Conservation (phyloP, 2,113 vertebrate genomes). For the Pagrus major region DNA sequence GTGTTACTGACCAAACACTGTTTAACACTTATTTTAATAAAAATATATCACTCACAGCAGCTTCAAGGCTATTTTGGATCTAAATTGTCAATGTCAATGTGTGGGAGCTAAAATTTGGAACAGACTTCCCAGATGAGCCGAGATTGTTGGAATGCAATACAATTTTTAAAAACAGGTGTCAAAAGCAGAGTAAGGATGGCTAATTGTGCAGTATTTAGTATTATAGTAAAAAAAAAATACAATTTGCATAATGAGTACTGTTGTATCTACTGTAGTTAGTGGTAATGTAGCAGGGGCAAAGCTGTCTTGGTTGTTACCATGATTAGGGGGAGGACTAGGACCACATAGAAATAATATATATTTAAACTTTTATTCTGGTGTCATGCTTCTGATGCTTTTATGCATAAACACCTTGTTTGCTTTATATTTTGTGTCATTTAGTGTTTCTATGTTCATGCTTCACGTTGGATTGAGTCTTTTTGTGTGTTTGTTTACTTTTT, state of each 20-base stretch:
- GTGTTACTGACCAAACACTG: too few relatives aligned
- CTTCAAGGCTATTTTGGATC: neutral
- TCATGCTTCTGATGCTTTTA: neutral
- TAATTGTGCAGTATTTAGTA: neutral
- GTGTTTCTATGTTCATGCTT: neutral
- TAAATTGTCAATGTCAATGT: neutral
- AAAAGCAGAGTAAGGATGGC: neutral
- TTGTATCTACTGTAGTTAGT: neutral
- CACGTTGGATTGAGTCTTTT: neutral
- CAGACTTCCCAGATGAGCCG: neutral
- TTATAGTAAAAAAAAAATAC: neutral
- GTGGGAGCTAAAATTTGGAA: neutral
- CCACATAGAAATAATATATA: neutral
- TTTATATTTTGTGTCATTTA: neutral
- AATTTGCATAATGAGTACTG: neutral
- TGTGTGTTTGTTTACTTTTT: too few relatives aligned
- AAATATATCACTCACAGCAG: too few relatives aligned
- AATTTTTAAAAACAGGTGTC: neutral
- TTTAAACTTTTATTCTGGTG: neutral
- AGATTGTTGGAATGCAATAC: too few relatives aligned
- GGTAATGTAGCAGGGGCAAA: neutral
- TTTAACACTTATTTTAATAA: too few relatives aligned
- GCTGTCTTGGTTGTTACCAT: neutral
- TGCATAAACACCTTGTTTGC: neutral
- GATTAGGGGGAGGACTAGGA: neutral